These are phyloP conservation scores for Typhlichthys subterraneus DNA, from an alignment of 2,797 vertebrate species.

Conservation along the genomic window DNA sequence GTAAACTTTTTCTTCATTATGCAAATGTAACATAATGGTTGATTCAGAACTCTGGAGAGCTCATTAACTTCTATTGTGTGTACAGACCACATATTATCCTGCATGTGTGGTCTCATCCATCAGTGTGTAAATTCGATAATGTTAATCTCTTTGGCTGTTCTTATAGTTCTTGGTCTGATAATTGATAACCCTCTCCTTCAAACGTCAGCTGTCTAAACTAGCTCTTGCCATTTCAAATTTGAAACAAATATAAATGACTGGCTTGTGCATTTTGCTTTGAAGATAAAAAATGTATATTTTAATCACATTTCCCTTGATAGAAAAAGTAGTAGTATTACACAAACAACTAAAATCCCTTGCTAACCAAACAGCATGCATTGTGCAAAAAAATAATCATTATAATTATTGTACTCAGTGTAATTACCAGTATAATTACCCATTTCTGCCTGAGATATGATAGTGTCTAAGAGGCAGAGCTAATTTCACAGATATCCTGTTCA, in stretches of 20 bases:
- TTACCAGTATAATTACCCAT: constrained; percentile 37
- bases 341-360: background rate
- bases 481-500: constrained; percentile 56
- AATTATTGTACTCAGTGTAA: constrained; percentile 25
- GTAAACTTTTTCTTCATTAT: background rate
- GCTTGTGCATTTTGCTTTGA: too few relatives aligned
- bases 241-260: too few relatives aligned
- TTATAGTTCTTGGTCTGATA: too few relatives aligned
- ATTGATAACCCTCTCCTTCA: too few relatives aligned
- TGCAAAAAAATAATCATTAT: background rate
- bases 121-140: constrained; percentile 43
- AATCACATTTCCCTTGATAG: too few relatives aligned
- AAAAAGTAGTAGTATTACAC: background rate
- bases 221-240: too few relatives aligned
- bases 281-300: too few relatives aligned
- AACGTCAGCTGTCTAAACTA: too few relatives aligned
- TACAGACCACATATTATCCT: constrained; percentile 26
- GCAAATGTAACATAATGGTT: background rate
- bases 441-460: constrained; percentile 28
- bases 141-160: too few relatives aligned
- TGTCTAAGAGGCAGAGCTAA: constrained; percentile 44
- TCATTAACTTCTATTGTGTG: constrained; percentile 8
- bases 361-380: constrained; percentile 31
- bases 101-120: constrained; percentile 20
- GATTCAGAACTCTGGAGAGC: constrained; percentile 3